phyloP scores from a whole-genome alignment of 2,113 vertebrate species.

The Lota lota region DNA sequence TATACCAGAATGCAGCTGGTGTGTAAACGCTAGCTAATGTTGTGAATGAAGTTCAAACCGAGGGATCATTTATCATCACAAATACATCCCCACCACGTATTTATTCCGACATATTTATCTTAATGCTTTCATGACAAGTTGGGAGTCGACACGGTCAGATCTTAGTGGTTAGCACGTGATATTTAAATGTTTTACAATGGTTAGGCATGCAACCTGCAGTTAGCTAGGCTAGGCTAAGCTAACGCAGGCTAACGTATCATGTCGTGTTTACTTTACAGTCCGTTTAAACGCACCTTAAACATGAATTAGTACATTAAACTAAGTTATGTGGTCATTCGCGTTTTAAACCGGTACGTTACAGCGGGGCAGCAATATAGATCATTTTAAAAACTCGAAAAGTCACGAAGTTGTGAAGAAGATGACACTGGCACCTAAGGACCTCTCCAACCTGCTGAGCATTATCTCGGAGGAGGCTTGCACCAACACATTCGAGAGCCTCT shows the following conservation, averaged over 20 bases:
- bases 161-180: neutral
- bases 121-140: neutral
- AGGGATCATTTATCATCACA: neutral
- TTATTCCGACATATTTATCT: neutral
- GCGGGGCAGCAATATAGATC: neutral
- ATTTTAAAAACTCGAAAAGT: neutral
- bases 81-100: neutral
- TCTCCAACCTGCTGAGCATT: conserved; percentile 91
- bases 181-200: too few species aligned
- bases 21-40: conserved; percentile 28
- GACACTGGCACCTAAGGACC: conserved; percentile 93
- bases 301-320: neutral
- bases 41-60: neutral
- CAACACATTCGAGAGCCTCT: conserved; percentile 92
- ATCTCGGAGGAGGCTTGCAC: conserved; percentile 93
- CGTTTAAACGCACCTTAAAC: neutral
- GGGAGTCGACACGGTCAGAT: neutral
- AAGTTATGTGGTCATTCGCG: neutral
- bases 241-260: neutral
- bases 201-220: neutral
- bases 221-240: conserved; percentile 33
- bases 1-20: conserved; percentile 1
- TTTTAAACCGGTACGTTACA: neutral
- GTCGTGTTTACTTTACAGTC: neutral
- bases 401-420: conserved; percentile 54